Evolutionary conservation across 2,888 invertebrate genomes (phyloP).

Genomic region (Antitype chi): DNA sequence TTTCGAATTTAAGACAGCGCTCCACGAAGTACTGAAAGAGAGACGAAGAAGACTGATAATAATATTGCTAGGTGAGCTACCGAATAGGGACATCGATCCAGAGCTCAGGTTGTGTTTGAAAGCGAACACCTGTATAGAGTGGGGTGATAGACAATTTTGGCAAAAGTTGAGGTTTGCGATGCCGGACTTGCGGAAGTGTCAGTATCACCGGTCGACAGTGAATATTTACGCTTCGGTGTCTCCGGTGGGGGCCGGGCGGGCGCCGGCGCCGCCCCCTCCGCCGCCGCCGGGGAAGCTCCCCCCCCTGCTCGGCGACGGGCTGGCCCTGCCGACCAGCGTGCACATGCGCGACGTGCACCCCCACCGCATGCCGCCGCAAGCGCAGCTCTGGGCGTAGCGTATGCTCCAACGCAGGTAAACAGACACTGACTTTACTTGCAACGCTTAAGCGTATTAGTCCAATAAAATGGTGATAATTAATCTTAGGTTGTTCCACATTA

Average conservation of each 20-base stretch:
- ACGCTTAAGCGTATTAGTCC: conserved; percentile 90
- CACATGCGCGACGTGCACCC: conserved; percentile 85
- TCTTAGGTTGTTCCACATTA: conserved; percentile 83
- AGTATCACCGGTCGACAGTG: conserved; percentile 92
- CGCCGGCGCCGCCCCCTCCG: conserved; percentile 91
- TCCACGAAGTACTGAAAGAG: conserved; percentile 97
- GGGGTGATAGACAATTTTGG: conserved; percentile 99
- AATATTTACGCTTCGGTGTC: conserved; percentile 93
- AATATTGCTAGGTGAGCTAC: conserved; percentile 96
- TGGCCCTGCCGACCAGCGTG: conserved; percentile 84
- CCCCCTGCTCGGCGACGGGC: conserved; percentile 89
- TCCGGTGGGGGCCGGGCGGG: conserved; percentile 89
- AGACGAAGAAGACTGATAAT: conserved; percentile 96
- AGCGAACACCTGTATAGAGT: conserved; percentile 97
- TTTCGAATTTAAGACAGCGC: conserved; percentile 98
- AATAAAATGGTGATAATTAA: conserved; percentile 88
- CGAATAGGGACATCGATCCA: conserved; percentile 96
- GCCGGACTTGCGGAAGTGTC: conserved; percentile 94
- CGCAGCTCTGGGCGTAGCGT: conserved; percentile 95
- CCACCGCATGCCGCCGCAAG: conserved; percentile 91
- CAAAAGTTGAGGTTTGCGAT: conserved; percentile 97
- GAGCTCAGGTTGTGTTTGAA: conserved; percentile 97
- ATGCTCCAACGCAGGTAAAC: conserved; percentile 92
- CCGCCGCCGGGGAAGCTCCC: conserved; percentile 92
- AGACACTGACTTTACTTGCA: conserved; percentile 83